These are phyloP conservation scores for Synergus laeviventris DNA, from an alignment of 2,888 invertebrate species.

Conservation along the genomic window DNA sequence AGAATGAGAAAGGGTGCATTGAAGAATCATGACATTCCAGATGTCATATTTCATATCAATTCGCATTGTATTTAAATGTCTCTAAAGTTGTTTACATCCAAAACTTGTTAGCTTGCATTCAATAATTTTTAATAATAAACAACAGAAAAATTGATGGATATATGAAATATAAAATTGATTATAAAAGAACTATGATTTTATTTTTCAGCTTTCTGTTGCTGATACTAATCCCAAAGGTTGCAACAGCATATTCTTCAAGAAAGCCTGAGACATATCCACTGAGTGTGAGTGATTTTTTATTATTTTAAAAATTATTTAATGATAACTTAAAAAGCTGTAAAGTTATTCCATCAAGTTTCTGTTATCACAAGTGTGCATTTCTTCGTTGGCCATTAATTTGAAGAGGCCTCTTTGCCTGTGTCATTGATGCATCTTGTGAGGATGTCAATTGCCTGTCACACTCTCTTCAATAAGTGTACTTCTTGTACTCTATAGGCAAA, in stretches of 20 bases:
- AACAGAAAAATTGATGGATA: background rate
- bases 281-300: background rate
- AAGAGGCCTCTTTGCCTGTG: slow-evolving; percentile 6
- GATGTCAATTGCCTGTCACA: background rate
- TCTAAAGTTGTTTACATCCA: too few species aligned
- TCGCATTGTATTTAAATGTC: background rate
- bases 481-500: slow-evolving; percentile 17
- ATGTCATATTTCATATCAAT: slow-evolving; percentile 8
- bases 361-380: background rate
- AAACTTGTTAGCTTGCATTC: background rate
- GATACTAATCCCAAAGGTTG: background rate
- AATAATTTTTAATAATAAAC: background rate
- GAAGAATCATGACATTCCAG: slow-evolving; percentile 2
- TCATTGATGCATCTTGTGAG: slow-evolving; percentile 15
- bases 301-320: background rate
- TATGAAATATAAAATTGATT: background rate
- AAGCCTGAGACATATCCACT: background rate
- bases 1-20: slow-evolving; percentile 1
- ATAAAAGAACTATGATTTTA: background rate
- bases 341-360: background rate
- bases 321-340: background rate
- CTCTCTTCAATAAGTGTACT: background rate
- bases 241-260: background rate
- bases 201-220: slow-evolving; percentile 24
- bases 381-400: slow-evolving; percentile 2